Percentiles rank a stretch among this genome's conserved stretches.
Evolutionary conservation across 2,888 invertebrate species (phyloP).

Genomic region (Aquatica leii): DNA sequence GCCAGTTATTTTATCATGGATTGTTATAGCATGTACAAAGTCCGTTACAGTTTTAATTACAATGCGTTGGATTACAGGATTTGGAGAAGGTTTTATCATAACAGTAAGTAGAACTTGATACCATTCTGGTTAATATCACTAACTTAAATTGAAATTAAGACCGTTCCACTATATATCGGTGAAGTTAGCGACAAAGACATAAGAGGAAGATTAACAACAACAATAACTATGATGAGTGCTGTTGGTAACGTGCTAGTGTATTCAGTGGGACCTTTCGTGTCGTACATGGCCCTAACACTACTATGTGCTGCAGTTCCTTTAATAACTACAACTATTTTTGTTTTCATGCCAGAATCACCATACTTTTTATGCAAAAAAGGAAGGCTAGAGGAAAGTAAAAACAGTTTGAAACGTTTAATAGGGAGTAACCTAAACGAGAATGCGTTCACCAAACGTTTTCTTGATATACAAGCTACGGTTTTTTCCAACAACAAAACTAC

Average conservation of each 20-base stretch:
- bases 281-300: slow-evolving; percentile 54
- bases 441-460: neutral
- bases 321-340: slow-evolving; percentile 54
- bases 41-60: too few species aligned
- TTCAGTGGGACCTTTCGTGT: slow-evolving; percentile 55
- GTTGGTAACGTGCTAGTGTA: slow-evolving; percentile 57
- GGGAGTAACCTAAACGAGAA: slow-evolving; percentile 46
- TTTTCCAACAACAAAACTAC: neutral
- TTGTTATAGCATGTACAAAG: too few species aligned
- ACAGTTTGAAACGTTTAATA: too few species aligned
- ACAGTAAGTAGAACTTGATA: too few species aligned
- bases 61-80: too few species aligned
- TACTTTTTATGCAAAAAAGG: slow-evolving; percentile 57
- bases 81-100: too few species aligned
- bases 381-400: too few species aligned
- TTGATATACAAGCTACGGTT: neutral
- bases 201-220: slow-evolving; percentile 52
- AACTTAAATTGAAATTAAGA: slow-evolving; percentile 58
- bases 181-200: too few species aligned
- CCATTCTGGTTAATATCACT: neutral
- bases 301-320: slow-evolving; percentile 52
- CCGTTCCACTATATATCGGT: too few species aligned
- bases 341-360: slow-evolving; percentile 61
- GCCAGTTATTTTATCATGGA: too few species aligned
- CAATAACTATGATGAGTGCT: slow-evolving; percentile 56